These are phyloP conservation scores for Mylabris sibirica DNA, from an alignment of 2,888 invertebrate genomes.

Conservation along the genomic window DNA sequence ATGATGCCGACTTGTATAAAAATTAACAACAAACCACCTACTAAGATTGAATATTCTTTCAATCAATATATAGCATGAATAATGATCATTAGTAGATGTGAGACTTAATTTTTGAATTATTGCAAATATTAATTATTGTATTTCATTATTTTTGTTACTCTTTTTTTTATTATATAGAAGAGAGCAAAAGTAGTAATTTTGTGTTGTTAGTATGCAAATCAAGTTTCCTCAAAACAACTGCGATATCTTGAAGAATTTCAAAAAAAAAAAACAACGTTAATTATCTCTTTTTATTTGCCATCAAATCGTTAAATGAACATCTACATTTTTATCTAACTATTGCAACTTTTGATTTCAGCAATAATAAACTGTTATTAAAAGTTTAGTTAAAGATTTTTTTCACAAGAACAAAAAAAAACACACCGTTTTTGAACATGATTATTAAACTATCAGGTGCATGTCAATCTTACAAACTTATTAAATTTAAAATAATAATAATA, in stretches of 20 bases:
- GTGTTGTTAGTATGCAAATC: neutral
- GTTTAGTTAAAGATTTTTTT: too few relatives aligned
- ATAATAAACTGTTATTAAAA: too few relatives aligned
- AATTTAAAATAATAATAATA: too few relatives aligned
- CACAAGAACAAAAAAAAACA: too few relatives aligned
- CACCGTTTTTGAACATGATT: too few relatives aligned
- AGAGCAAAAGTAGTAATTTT: neutral
- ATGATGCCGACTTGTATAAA: slow-evolving; percentile 3
- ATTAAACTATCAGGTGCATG: too few relatives aligned
- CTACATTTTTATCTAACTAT: too few relatives aligned
- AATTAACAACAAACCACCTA: slow-evolving; percentile 14
- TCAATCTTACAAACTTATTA: too few relatives aligned
- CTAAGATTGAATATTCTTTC: neutral
- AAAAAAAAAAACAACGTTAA: neutral
- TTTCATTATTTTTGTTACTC: neutral
- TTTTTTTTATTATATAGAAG: neutral
- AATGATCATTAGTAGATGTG: neutral
- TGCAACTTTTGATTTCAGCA: too few relatives aligned
- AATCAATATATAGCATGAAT: neutral
- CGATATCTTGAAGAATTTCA: neutral
- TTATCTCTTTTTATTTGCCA: neutral
- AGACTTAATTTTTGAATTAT: neutral
- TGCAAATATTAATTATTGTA: neutral
- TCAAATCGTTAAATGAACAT: neutral
- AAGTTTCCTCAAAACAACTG: too few relatives aligned